Conservation (phyloP, 2,888 invertebrate species). For the Malacosoma neustria region DNA sequence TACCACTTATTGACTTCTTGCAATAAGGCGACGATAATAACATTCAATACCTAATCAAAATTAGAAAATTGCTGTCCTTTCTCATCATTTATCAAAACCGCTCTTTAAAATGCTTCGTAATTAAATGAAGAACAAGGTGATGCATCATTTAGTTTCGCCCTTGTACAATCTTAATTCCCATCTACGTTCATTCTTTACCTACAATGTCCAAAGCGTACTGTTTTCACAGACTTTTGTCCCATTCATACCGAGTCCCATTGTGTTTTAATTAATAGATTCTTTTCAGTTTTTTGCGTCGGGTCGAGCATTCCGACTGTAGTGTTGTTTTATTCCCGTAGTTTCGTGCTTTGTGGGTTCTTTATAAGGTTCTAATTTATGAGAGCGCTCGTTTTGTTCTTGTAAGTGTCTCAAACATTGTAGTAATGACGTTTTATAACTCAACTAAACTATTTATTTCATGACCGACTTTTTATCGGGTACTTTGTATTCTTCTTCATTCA, state of each 20-base stretch:
- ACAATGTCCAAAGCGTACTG: constrained; percentile 5
- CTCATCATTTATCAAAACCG: too few species aligned
- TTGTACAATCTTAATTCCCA: not conserved
- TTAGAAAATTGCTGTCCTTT: too few species aligned
- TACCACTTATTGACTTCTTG: too few species aligned
- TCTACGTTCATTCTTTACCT: constrained; percentile 1
- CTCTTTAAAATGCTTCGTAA: too few species aligned
- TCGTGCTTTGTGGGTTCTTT: not conserved
- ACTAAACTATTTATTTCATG: too few species aligned
- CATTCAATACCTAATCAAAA: too few species aligned
- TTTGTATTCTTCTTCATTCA: too few species aligned
- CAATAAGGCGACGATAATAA: too few species aligned
- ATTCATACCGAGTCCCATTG: constrained; percentile 31
- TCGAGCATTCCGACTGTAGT: not conserved
- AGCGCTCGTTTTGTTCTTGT: not conserved
- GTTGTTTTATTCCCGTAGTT: not conserved
- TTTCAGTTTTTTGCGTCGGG: constrained; percentile 28
- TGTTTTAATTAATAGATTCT: constrained; percentile 55
- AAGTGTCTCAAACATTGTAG: not conserved
- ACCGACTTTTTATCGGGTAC: too few species aligned
- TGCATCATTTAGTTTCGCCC: not conserved
- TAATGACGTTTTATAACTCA: not conserved
- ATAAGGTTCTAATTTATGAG: not conserved
- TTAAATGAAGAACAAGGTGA: not conserved
- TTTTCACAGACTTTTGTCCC: constrained; percentile 28